Base-by-base conservation (phyloP, 1,140 invertebrate genomes). In the Frieseomelitta varia region DNA sequence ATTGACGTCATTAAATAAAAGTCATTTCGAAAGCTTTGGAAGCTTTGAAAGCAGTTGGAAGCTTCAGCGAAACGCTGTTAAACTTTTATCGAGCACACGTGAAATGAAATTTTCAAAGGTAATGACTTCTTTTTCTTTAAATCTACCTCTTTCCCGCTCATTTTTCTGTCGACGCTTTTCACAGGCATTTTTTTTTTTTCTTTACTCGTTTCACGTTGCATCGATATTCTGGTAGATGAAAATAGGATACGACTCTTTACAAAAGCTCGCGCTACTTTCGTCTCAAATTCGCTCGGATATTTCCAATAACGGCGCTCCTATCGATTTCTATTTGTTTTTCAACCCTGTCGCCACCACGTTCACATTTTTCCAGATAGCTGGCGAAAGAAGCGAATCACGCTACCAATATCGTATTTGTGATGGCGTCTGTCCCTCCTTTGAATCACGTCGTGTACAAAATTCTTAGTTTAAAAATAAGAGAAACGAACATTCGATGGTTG, bases 211-310 rank as follows among this genome's bases (percentile, higher is more conserved):
- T 12, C 21, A 21, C 39, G 19, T 74, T 55, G n/a, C 17, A 30
- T 53, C 47, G 47, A 74, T 74, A 74, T 55, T 15, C 51, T n/a
- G 10, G 15, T 75, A 56, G 19, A 75, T 39, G 55, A 58, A 75
- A 75, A 24, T 39, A 75, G n/a, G 73, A 58, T 75, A 58, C 51
- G 55, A 58, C 58, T 75, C 30, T 75, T 58, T 24, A 75, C 53
- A 55, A 55, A n/a, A 34, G 72, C 19, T 2, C 51, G 24, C 17
- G 24, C 17, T 17, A 21, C 58, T n/a, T 17, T 34, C n/a, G 34
- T 34, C 56, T 47, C 34, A 24, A 69, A 30, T 51, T 68, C 65
- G 24, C 24, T 19, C 65, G 39, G 65, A 79, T 65, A 69, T 72
- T 61, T 34, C 47, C 47, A 72, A 61, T 30, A 61, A 61, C 39